Evolutionary conservation across 2,888 invertebrate species (phyloP).

Genomic region (Xestia rhomboidea): DNA sequence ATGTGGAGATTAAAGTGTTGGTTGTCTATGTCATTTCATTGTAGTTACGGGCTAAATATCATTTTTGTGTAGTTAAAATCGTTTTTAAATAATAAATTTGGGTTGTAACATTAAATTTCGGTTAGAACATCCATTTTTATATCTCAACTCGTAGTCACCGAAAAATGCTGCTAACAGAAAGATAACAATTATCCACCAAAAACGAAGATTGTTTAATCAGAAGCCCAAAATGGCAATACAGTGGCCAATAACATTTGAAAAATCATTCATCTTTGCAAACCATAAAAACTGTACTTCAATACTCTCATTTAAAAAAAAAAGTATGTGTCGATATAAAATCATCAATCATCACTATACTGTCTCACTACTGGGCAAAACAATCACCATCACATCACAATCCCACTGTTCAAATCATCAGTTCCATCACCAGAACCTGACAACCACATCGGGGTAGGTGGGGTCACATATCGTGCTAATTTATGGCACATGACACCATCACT

Average conservation of each 20-base stretch:
- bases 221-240: not conserved
- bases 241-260: not conserved
- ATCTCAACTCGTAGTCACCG: not conserved
- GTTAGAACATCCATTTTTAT: not conserved
- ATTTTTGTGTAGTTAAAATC: not conserved
- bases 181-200: not conserved
- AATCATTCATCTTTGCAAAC: not conserved
- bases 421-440: conserved; percentile 50
- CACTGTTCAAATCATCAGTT: conserved; percentile 7
- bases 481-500: conserved; percentile 59
- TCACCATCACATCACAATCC: not conserved
- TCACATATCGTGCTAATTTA: conserved; percentile 37
- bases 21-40: conserved; percentile 17
- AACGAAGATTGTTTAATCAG: not conserved
- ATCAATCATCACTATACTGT: not conserved
- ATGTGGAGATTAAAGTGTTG: not conserved
- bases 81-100: not conserved
- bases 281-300: not conserved
- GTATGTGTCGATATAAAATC: not conserved
- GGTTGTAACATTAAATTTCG: not conserved
- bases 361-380: not conserved
- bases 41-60: conserved; percentile 11
- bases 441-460: conserved; percentile 47
- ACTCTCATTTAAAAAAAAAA: too few relatives aligned
- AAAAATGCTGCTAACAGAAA: not conserved